These are phyloP conservation scores for Xestia ashworthii DNA, from an alignment of 2,888 invertebrate species.

Conservation along the genomic window DNA sequence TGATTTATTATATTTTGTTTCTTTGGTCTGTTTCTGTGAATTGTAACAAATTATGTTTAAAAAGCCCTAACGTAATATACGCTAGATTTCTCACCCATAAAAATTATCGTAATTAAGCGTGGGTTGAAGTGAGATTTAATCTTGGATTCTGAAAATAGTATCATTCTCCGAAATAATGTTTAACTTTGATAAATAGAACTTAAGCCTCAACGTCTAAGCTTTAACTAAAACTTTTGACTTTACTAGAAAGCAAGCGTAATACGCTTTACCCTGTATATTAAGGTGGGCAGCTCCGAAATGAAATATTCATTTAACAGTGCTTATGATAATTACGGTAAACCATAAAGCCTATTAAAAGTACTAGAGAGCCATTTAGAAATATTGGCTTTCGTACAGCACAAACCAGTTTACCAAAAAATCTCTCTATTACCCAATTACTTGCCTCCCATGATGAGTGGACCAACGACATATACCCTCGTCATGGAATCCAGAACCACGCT, in stretches of 20 bases:
- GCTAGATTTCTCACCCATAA: background rate
- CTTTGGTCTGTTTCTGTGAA: background rate
- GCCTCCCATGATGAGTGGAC: background rate
- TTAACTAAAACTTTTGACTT: no score
- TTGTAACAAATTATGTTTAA: background rate
- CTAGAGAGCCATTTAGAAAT: no score
- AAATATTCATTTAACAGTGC: background rate
- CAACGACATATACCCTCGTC: conserved; percentile 31
- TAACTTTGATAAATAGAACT: background rate
- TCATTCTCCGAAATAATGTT: background rate
- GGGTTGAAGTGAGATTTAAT: background rate
- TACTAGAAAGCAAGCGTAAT: background rate
- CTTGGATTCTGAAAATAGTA: background rate
- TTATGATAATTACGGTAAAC: no score
- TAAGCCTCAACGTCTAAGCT: background rate
- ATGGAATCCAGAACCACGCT: background rate
- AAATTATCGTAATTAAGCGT: background rate
- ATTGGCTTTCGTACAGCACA: no score
- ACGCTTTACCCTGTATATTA: background rate
- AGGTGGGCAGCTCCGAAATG: background rate
- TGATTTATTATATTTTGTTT: no score
- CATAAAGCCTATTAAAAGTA: no score
- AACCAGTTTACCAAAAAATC: no score
- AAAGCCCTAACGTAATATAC: background rate
- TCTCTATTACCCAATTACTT: conserved; percentile 9